Evolutionary conservation across 2,888 invertebrate species (phyloP).

Genomic region (Drosophila conformis): DNA sequence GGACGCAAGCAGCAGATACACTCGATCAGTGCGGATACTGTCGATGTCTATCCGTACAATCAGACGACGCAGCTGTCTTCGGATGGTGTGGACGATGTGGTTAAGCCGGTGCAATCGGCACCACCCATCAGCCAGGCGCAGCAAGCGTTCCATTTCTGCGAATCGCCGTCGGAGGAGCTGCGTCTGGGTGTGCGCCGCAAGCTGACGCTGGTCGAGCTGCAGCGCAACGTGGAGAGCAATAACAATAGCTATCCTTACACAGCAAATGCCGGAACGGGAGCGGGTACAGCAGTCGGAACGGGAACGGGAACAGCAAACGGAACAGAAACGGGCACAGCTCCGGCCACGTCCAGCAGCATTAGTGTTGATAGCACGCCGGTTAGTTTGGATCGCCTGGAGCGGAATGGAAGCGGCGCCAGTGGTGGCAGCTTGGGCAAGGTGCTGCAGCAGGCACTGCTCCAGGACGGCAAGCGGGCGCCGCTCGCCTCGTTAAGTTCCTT

Average conservation of each 20-base stretch:
- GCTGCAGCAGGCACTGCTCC: slow-evolving; percentile 79
- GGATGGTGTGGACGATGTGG: slow-evolving; percentile 46
- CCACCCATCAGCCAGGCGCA: slow-evolving; percentile 55
- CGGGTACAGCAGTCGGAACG: slow-evolving; percentile 56
- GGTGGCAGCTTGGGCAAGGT: slow-evolving; percentile 80
- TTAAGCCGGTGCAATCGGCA: slow-evolving; percentile 62
- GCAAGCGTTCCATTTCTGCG: slow-evolving; percentile 74
- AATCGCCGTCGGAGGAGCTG: slow-evolving; percentile 81
- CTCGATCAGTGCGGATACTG: slow-evolving; percentile 83
- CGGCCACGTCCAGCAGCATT: slow-evolving; percentile 79
- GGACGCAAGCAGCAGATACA: slow-evolving; percentile 83
- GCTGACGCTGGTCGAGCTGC: slow-evolving; percentile 79
- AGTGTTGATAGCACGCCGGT: slow-evolving; percentile 81
- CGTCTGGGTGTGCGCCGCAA: slow-evolving; percentile 82
- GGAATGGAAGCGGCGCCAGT: slow-evolving; percentile 78
- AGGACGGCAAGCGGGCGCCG: slow-evolving; percentile 87
- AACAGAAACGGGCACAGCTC: slow-evolving; percentile 16
- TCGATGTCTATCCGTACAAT: slow-evolving; percentile 82
- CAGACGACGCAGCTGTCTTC: slow-evolving; percentile 41
- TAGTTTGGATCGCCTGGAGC: slow-evolving; percentile 70
- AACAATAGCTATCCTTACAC: slow-evolving; percentile 81
- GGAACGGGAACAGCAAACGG: slow-evolving; percentile 65
- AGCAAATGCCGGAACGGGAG: slow-evolving; percentile 64
- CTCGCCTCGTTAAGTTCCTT: slow-evolving; percentile 93
- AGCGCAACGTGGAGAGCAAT: slow-evolving; percentile 75